Evolutionary conservation across 2,797 vertebrate genomes (phyloP), one percentile per base, ranked within the genome.

Genomic region (Buceros bicornis): DNA sequence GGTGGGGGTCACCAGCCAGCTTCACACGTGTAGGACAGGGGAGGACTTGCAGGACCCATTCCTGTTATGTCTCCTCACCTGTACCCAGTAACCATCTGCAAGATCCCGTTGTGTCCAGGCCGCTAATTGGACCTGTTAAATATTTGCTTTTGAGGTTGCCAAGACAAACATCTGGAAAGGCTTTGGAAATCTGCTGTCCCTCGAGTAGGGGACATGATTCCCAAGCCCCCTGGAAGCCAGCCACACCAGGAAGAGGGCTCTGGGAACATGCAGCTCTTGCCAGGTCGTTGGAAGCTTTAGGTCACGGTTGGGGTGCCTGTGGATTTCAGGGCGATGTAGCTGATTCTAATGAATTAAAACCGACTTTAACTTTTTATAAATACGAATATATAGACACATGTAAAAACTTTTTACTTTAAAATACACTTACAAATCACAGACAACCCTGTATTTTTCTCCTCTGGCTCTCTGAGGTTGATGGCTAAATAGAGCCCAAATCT

Each of bases 91-190:
- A 58, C 66, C 43, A 51, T 35, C 87, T 94, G 72, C 69, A 40
- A 35, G 50, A 48, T 57, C 65, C 82, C 43, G 37, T 64, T 78
- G 61, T 67, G 74, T 22, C 45, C 64, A n/a, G 45, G 13, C 45
- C 71, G 60, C 48, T 80, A 18, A 65, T 24, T 66, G 28, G 45
- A 67, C 83, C 65, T 74, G 61, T 25, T 85, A 31, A 47, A 40
- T 57, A 51, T 56, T 88, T 66, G 71, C 67, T 73, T 53, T 37
- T 70, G 79, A 64, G 72, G 37, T 76, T 91, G 79, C 79, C 65
- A 82, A 61, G 67, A 67, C 29, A 87, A 92, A 89, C 89, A 97
- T 96, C 86, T 89, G 93, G 83, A 90, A 93, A 71, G 28, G 40
- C 76, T 87, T 92, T 87, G 73, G 77, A 48, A 90, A 89, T 72